Percentiles rank a stretch among this genome's conserved stretches.
phyloP scores from a whole-genome alignment of 2,888 invertebrate species.

The Dorcus parallelipipedus region DNA sequence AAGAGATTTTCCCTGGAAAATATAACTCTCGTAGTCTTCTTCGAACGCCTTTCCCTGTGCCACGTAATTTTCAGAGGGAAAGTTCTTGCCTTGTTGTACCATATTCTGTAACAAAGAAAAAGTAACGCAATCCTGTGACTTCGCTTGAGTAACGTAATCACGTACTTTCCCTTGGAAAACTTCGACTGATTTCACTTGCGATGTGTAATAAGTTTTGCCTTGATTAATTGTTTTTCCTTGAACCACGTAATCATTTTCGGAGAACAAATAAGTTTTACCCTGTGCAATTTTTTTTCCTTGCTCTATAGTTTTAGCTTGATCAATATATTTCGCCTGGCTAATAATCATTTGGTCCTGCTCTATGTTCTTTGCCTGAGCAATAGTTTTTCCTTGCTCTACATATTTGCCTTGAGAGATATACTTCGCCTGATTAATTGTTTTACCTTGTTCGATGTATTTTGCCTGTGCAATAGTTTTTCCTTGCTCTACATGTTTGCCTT shows the following conservation, averaged over 20 bases:
- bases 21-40: not conserved
- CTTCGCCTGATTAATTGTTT: slow-evolving; percentile 6
- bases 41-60: not conserved
- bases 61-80: not conserved
- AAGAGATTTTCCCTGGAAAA: not conserved
- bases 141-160: too few relatives aligned
- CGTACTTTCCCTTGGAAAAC: too few relatives aligned
- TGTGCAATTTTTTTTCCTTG: not conserved
- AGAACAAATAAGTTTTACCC: not conserved
- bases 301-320: slow-evolving; percentile 1
- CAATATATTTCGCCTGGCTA: not conserved
- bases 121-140: too few relatives aligned
- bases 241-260: not conserved
- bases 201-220: not conserved
- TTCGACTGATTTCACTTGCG: too few relatives aligned
- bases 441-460: not conserved
- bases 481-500: slow-evolving; percentile 8
- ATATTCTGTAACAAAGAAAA: too few relatives aligned
- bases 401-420: slow-evolving; percentile 9
- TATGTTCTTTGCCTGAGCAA: slow-evolving; percentile 3
- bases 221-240: not conserved
- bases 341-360: slow-evolving; percentile 3
- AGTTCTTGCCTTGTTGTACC: too few relatives aligned
- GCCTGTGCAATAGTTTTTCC: slow-evolving; percentile 1
- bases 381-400: slow-evolving; percentile 5